Conservation (phyloP, 2,113 vertebrate genomes). For the Chaetodon trifascialis region DNA sequence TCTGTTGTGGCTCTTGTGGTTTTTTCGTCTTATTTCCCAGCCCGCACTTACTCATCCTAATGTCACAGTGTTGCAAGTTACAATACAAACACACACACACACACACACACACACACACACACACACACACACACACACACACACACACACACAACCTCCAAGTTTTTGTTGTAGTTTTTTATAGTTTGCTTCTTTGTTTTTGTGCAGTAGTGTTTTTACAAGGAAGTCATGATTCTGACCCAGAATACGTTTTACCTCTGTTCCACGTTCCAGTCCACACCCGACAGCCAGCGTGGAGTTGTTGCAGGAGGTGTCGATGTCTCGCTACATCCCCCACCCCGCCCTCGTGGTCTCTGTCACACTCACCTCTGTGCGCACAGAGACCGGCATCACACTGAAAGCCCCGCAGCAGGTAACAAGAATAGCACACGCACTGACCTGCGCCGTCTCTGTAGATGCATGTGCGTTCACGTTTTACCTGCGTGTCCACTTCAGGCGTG, state of each 20-base stretch:
- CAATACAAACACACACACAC: too few relatives aligned
- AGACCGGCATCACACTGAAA: conserved; percentile 97
- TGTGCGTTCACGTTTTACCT: background rate
- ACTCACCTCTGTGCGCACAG: conserved; percentile 96
- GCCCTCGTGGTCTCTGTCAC: conserved; percentile 97
- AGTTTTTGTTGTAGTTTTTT: background rate
- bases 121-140: too few relatives aligned
- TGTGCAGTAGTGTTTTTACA: background rate
- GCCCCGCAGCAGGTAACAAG: conserved; percentile 94
- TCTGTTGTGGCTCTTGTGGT: too few relatives aligned
- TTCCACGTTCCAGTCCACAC: conserved; percentile 83
- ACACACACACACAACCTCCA: too few relatives aligned
- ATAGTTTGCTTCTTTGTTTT: background rate
- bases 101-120: too few relatives aligned
- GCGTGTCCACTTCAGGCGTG: conserved; percentile 85
- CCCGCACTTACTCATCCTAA: too few relatives aligned
- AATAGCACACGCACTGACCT: background rate
- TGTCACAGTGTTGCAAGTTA: too few relatives aligned
- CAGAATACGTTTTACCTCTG: background rate
- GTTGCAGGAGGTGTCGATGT: conserved; percentile 98
- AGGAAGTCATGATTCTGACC: background rate
- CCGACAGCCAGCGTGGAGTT: conserved; percentile 91
- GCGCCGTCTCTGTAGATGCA: background rate
- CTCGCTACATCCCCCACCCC: conserved; percentile 97
- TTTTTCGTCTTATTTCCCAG: too few relatives aligned